A percentile compares a stretch with the other conserved stretches of the same genome.
These are phyloP conservation scores for Nilaparvata lugens DNA, from an alignment of 1,140 invertebrate genomes.

Conservation along the genomic window DNA sequence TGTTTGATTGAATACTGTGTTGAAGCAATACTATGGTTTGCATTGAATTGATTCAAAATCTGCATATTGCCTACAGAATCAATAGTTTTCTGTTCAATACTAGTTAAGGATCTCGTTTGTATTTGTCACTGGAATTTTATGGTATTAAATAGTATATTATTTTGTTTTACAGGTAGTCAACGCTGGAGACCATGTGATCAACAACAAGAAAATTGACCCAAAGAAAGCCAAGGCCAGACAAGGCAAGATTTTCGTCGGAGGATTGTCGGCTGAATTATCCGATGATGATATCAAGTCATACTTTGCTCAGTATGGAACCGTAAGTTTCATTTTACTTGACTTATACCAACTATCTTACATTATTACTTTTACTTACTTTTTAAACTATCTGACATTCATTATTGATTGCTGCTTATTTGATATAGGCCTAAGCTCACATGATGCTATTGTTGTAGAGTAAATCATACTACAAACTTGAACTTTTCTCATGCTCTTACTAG, in stretches of 20 bases:
- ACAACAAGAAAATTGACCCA: constrained; percentile 89
- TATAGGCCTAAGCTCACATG: not conserved
- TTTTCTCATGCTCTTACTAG: too few relatives aligned
- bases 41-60: too few relatives aligned
- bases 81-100: too few relatives aligned
- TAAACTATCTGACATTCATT: not conserved
- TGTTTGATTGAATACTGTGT: too few relatives aligned
- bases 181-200: constrained; percentile 79
- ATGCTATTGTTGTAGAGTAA: not conserved
- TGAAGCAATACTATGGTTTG: too few relatives aligned
- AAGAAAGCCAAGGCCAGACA: constrained; percentile 89
- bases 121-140: too few relatives aligned
- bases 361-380: not conserved
- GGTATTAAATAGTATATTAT: too few relatives aligned
- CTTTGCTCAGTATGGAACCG: constrained; percentile 82
- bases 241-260: constrained; percentile 93
- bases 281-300: constrained; percentile 90
- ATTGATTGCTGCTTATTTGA: not conserved
- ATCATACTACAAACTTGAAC: too few relatives aligned
- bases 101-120: too few relatives aligned
- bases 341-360: not conserved
- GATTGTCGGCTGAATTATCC: constrained; percentile 75
- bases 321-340: constrained; percentile 44
- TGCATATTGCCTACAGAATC: too few relatives aligned
- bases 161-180: constrained; percentile 49